Evolutionary conservation across 2,113 vertebrate genomes (phyloP).

Genomic region (Gymnobelideus leadbeateri): DNA sequence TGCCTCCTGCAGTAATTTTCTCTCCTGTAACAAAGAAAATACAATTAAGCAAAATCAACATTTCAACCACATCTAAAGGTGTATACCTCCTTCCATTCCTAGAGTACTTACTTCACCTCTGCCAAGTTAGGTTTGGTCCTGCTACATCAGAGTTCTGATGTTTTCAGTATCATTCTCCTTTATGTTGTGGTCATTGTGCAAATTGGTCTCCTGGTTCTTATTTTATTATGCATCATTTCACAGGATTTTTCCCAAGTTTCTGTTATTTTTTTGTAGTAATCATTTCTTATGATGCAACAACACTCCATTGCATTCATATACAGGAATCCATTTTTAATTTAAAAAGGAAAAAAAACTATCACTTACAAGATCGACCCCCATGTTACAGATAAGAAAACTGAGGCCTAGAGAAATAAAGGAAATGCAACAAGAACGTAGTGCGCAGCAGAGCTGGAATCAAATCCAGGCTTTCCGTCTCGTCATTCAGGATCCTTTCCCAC

Average conservation of each 20-base stretch:
- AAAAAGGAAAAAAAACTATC: neutral
- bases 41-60: neutral
- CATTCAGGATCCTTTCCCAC: neutral
- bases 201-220: neutral
- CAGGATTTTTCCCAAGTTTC: neutral
- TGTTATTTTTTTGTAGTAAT: too few relatives aligned
- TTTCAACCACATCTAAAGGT: neutral
- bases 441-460: neutral
- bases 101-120: neutral
- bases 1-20: neutral
- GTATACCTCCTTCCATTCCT: neutral
- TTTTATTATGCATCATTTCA: neutral
- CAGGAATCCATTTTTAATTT: neutral
- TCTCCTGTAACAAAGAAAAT: neutral
- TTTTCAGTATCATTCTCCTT: neutral
- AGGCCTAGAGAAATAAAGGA: neutral
- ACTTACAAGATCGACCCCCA: neutral
- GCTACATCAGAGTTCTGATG: neutral
- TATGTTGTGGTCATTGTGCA: neutral
- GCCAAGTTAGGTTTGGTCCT: neutral
- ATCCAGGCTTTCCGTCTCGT: neutral
- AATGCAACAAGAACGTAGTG: neutral
- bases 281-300: too few relatives aligned
- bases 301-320: too few relatives aligned
- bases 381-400: neutral